Base-by-base conservation (phyloP, 2,888 invertebrate genomes). In the Leucophenga maculata region DNA sequence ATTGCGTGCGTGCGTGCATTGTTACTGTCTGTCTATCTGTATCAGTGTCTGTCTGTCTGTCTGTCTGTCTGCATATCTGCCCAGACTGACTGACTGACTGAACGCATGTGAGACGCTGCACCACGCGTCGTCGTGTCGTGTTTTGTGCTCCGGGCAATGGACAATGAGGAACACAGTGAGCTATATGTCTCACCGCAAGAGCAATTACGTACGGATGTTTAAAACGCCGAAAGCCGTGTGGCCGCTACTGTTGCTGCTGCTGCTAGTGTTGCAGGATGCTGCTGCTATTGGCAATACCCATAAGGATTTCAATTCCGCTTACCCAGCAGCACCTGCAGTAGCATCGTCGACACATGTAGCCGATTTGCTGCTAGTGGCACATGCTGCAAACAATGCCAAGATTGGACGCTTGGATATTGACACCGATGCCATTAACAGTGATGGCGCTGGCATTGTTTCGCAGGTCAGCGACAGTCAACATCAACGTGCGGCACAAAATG, bases 131-230 rank as follows among this genome's bases (percentile, higher is more conserved):
- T n/a, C 8, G 39, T 39, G 11, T 11, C 39, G 39, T 39, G 39
- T 39, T 39, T 39, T 39, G 39, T 39, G 8, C 11, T 39, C 48
- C 48, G 67, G 71, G 70, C 69, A 57, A 74, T 74, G 74, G 69
- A 74, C 72, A 69, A 74, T 74, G 74, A 66, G 69, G 11, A 11
- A 39, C 39, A 39, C 39, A 39, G 39, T 39, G 68, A 66, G 32
- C 68, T 59, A 22, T 54, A 74, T 39, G 50, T 16, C 18, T 50
- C 6, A 50, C 50, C 50, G 16, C 68, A 68, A 55, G 48, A 54
- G 18, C 62, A 62, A 60, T 22, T 26, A 48, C 69, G 64, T 46
- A 48, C 64, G 65, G 62, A 20, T 68, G 60, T 59, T 71, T 44
- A 65, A 68, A 20, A 39, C 60, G 14, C 48, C 39, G 39, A 3